Base-by-base conservation (phyloP, 1,140 invertebrate species). In the Proctacanthus coquilletti region DNA sequence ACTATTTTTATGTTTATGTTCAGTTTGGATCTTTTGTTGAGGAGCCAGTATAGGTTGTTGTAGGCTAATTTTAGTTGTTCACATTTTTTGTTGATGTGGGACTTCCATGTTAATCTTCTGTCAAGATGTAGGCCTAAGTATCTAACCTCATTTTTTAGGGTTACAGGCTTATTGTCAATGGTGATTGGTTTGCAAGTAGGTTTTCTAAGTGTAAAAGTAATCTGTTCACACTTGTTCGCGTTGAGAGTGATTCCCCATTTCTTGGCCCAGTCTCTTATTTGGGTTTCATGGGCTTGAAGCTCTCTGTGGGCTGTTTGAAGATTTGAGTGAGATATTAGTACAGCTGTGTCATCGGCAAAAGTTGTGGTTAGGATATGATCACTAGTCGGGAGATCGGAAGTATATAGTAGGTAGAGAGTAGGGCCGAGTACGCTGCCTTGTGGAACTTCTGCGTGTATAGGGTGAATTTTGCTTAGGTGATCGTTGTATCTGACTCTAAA, bases 221-320 rank as follows among this genome's bases (percentile, higher is more conserved):
- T 42, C 19, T 51, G 44, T 8, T 40, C 39, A 9, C 46, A 45
- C 45, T 54, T 54, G 5, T 29, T 29, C 32, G 43, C n/a, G 29
- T 56, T 54, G 11, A 52, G 33, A 43, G 41, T 43, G 5, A 54
- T 46, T 21, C 36, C 37, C 50, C 50, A 53, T 42, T 48, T 49
- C 1, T 38, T 35, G 15, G 46, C 36, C 41, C 49, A 51, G 3
- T 35, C n/a, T 23, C 36, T 31, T 1, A 48, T 19, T 23, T 33
- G 18, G 13, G 39, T 23, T 5, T 46, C 34, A 18, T 44, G 34
- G 15, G 38, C 31, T 42, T 52, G 42, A 10, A 51, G 29, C 15
- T 39, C 38, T 21, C 30, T 33, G 4, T 39, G n/a, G 13, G 44
- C 43, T 17, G 15, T 41, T 19, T 40, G 5, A 8, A 39, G 15